phyloP scores from a whole-genome alignment of 2,888 invertebrate genomes.

The Morinoia aosen region DNA sequence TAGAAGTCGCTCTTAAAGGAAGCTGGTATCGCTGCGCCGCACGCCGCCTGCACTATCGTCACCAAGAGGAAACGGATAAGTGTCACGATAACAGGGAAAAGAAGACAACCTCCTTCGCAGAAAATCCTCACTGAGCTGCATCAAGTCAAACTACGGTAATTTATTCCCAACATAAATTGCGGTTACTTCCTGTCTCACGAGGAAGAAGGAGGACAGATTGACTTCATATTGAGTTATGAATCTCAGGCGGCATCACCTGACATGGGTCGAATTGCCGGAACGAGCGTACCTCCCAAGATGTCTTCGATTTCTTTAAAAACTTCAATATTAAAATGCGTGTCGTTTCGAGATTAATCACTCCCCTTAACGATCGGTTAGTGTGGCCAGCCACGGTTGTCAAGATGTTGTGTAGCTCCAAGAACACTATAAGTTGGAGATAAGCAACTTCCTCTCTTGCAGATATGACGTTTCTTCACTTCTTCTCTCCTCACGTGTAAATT shows the following conservation, averaged over 20 bases:
- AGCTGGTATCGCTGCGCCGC: not conserved
- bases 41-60: constrained; percentile 6
- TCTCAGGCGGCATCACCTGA: too few relatives aligned
- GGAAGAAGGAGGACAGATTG: not conserved
- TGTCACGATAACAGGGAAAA: constrained; percentile 35
- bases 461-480: too few relatives aligned
- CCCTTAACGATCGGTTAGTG: not conserved
- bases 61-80: constrained; percentile 44
- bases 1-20: constrained; percentile 8
- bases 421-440: not conserved
- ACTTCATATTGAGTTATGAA: not conserved
- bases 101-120: constrained; percentile 32
- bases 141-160: not conserved
- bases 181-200: not conserved
- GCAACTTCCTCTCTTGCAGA: not conserved
- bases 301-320: not conserved
- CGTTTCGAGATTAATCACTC: not conserved
- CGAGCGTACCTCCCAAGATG: too few relatives aligned
- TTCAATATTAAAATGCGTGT: not conserved
- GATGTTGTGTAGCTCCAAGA: too few relatives aligned
- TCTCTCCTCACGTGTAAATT: too few relatives aligned
- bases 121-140: not conserved
- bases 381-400: not conserved
- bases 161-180: not conserved
- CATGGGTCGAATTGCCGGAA: too few relatives aligned